phyloP scores from a whole-genome alignment of 2,888 invertebrate species.

The Bimastos eiseni region DNA sequence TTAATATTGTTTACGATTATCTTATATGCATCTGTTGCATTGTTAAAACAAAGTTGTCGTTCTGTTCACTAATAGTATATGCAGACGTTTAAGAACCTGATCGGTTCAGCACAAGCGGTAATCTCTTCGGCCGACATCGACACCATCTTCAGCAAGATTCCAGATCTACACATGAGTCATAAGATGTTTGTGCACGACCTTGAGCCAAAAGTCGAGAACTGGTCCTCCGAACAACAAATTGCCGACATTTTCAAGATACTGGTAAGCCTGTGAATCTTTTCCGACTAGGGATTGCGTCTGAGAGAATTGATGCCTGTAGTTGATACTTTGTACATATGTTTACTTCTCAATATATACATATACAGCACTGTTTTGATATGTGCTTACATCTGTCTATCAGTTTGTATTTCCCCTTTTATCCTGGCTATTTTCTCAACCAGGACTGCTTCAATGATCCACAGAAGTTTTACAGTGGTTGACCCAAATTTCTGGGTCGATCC shows the following conservation, averaged over 20 bases:
- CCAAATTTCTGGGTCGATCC: too few species aligned
- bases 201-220: constrained; percentile 52
- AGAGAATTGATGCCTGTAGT: neutral
- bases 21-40: neutral
- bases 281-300: neutral
- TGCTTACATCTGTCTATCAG: too few species aligned
- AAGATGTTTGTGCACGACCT: constrained; percentile 80
- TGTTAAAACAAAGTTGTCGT: neutral
- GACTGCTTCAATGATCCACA: too few species aligned
- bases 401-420: too few species aligned
- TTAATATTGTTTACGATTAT: neutral
- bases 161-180: constrained; percentile 81
- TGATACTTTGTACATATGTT: too few species aligned
- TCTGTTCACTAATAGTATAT: constrained; percentile 35
- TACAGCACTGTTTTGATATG: too few species aligned
- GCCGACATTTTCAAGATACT: constrained; percentile 83
- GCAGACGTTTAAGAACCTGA: constrained; percentile 38
- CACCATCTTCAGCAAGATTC: constrained; percentile 89
- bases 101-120: constrained; percentile 63
- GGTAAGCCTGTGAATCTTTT: constrained; percentile 64
- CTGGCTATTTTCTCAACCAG: too few species aligned
- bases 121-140: constrained; percentile 85
- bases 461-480: too few species aligned
- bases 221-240: constrained; percentile 68
- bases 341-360: too few species aligned